These are phyloP conservation scores for Dendrocincla fuliginosa DNA, from an alignment of 2,797 vertebrate genomes.

Conservation along the genomic window DNA sequence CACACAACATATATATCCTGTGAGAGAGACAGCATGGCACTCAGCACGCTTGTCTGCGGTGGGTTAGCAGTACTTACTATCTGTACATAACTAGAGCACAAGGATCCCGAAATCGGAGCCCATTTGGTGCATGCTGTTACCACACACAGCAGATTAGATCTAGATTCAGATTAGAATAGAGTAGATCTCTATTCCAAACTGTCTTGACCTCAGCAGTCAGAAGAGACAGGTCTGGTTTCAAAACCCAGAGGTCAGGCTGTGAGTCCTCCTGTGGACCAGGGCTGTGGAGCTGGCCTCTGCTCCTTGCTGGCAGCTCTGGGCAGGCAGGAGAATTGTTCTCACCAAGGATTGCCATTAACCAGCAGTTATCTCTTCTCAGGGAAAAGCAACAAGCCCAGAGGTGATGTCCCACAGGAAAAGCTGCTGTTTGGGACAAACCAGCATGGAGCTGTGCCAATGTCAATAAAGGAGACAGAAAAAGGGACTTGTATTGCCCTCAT, in stretches of 20 bases:
- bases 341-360: background rate
- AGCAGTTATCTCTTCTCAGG: background rate
- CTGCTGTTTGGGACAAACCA: background rate
- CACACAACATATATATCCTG: background rate
- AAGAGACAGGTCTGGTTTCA: background rate
- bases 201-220: background rate
- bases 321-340: background rate
- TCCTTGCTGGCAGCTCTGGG: background rate
- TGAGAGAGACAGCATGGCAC: background rate
- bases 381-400: background rate
- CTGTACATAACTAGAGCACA: fast-evolving
- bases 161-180: no score
- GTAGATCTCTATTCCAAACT: background rate
- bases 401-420: background rate
- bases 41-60: background rate
- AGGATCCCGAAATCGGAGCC: background rate
- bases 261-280: background rate
- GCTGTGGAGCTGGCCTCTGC: background rate
- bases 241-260: background rate
- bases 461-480: background rate
- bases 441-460: fast-evolving
- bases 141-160: background rate
- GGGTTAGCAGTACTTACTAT: fast-evolving
- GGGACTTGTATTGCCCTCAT: background rate
- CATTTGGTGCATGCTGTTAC: background rate